These are phyloP conservation scores for Merluccius polli DNA, from an alignment of 2,797 vertebrate genomes.

Conservation along the genomic window DNA sequence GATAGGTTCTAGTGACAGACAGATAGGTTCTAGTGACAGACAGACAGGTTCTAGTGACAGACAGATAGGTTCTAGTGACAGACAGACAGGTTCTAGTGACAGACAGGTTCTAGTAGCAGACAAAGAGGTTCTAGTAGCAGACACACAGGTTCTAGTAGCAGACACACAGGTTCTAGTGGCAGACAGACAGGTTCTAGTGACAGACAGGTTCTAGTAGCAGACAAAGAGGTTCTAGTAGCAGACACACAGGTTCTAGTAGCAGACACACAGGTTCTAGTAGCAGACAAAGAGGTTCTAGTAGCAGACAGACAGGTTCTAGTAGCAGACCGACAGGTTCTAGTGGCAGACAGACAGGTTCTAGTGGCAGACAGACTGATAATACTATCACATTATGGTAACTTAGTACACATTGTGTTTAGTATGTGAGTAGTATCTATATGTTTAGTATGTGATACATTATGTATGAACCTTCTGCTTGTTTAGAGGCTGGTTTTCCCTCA, in stretches of 20 bases:
- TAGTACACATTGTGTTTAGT: not conserved
- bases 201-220: not conserved
- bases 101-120: not conserved
- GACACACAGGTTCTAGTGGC: too few relatives aligned
- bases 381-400: not conserved
- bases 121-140: not conserved
- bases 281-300: too few relatives aligned
- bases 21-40: not conserved
- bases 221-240: too few relatives aligned
- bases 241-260: too few relatives aligned
- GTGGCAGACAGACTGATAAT: not conserved
- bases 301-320: not conserved
- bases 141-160: too few relatives aligned
- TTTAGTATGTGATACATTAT: not conserved
- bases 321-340: not conserved
- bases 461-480: conserved; percentile 9
- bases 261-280: too few relatives aligned
- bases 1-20: too few relatives aligned
- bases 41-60: not conserved
- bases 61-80: too few relatives aligned
- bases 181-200: too few relatives aligned
- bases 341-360: not conserved
- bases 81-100: too few relatives aligned
- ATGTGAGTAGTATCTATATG: not conserved
- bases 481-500: conserved; percentile 74